A percentile compares a stretch with the other conserved stretches of the same genome.
Conservation (phyloP, 2,888 invertebrate species). For the Drosophila nigricruria region DNA sequence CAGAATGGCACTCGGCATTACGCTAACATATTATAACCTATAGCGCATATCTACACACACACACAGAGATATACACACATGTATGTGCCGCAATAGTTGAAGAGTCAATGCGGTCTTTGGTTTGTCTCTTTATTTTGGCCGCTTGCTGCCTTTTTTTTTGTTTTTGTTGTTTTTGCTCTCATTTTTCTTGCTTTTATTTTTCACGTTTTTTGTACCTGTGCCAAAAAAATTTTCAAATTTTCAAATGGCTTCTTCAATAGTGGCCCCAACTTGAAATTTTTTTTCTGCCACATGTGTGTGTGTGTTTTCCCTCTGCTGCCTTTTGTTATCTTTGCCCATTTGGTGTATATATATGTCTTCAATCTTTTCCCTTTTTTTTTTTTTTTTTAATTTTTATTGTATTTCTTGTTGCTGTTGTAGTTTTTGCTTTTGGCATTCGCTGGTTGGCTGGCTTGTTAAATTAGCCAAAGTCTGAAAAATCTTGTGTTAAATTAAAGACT, state of each 20-base stretch:
- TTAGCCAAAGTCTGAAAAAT: constrained; percentile 61
- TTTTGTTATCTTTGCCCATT: constrained; percentile 60
- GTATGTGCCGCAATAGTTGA: constrained; percentile 71
- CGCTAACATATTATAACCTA: constrained; percentile 80
- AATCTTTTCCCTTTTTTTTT: constrained; percentile 39
- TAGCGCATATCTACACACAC: constrained; percentile 51
- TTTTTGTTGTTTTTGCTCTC: constrained; percentile 17
- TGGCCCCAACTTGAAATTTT: constrained; percentile 65
- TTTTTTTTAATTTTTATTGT: constrained; percentile 53
- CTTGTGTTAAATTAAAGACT: constrained; percentile 55
- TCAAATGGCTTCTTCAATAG: constrained; percentile 82
- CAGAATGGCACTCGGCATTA: constrained; percentile 79
- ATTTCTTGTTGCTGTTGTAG: constrained; percentile 25
- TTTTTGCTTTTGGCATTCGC: constrained; percentile 43
- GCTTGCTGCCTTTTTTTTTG: constrained; percentile 39
- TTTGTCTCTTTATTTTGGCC: constrained; percentile 73
- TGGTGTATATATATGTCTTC: constrained; percentile 54
- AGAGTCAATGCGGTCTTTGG: constrained; percentile 79
- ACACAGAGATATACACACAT: constrained; percentile 29
- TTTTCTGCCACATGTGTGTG: constrained; percentile 18
- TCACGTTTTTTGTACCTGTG: constrained; percentile 80
- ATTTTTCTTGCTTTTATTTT: constrained; percentile 29
- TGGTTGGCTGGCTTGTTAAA: constrained; percentile 58
- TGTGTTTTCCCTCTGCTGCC: constrained; percentile 21
- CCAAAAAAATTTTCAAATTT: constrained; percentile 83